Evolutionary conservation across 2,797 vertebrate genomes (phyloP), one percentile per base, ranked within the genome.

Genomic region (Heterohyrax brucei): DNA sequence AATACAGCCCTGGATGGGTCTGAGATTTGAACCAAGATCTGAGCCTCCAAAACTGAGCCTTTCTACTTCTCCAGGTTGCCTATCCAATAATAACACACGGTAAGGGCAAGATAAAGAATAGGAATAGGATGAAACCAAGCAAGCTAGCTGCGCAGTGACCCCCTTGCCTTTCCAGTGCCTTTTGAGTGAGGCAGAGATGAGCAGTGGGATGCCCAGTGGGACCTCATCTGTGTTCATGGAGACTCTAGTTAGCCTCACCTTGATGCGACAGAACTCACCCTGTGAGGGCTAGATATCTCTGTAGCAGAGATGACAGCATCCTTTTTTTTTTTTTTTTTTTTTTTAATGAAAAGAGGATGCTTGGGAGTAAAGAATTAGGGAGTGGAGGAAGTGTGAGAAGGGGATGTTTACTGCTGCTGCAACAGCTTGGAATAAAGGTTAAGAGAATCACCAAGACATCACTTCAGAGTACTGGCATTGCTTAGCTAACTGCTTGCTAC

Each of bases 51-150:
- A 87, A 92, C 93, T 84, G 93, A 93, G 92, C 96, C 39, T 90
- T 97, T 95, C 86, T 85, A 89, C n/a, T 82, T 87, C 72, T 81
- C 95, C 95, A 96, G 95, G 97, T 84, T 50, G 78, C 93, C 94
- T 78, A 12, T 33, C 21, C 83, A 46, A 7, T 33, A 84, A 85
- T 7, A 21, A 59, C 26, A 53, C 3, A 7, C 72, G 81, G 77
- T 44, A 68, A 80, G 87, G 62, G 62, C 75, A 75, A 90, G 93
- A 81, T 10, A 89, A 48, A 48, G 7, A 30, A n/a, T 8, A 73
- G 70, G 92, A 78, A 48, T 18, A 4, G 4, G 73, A 70, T 22
- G 19, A 4, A 16, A 30, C 39, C 50, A 7, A 8, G 64, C 7
- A 22, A 6, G 33, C 12, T 0, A 2, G 84, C 68, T 0, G 18